These are phyloP conservation scores for Ylistrum balloti DNA, from an alignment of 1,140 invertebrate genomes.

Conservation along the genomic window DNA sequence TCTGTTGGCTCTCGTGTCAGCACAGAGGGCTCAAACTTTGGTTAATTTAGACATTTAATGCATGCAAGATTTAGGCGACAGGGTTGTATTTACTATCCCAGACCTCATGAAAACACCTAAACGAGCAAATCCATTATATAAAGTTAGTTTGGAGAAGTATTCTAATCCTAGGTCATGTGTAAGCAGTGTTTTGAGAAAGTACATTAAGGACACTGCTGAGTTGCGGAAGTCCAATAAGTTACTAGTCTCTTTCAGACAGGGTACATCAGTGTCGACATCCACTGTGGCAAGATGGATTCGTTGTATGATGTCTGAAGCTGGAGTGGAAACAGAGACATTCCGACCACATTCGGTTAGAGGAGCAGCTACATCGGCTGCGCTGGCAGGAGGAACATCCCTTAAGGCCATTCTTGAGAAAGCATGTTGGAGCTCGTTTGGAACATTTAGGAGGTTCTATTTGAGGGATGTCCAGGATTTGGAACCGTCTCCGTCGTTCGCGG, in stretches of 20 bases:
- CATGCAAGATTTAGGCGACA: not conserved
- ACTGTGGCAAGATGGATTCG: slow-evolving; percentile 36
- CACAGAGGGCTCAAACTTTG: slow-evolving; percentile 49
- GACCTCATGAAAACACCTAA: slow-evolving; percentile 47
- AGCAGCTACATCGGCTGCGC: slow-evolving; percentile 23
- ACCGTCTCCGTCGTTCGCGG: too few relatives aligned
- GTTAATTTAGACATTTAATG: slow-evolving; percentile 42
- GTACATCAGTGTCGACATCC: not conserved
- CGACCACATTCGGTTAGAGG: slow-evolving; percentile 48
- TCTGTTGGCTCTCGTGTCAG: slow-evolving; percentile 42
- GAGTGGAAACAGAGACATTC: not conserved
- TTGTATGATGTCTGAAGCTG: not conserved
- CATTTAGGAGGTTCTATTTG: not conserved
- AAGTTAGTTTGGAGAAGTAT: not conserved
- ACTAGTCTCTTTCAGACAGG: not conserved
- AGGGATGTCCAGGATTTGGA: too few relatives aligned
- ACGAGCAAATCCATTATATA: slow-evolving; percentile 1
- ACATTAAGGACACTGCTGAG: not conserved
- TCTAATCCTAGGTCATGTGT: not conserved
- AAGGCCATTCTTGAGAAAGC: not conserved
- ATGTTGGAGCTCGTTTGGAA: slow-evolving; percentile 41
- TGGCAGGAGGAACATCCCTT: not conserved
- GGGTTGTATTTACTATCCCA: slow-evolving; percentile 15
- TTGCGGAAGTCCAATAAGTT: not conserved
- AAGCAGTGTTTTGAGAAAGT: too few relatives aligned